phyloP scores from a whole-genome alignment of 2,888 invertebrate species.

The Diloba caeruleocephala region DNA sequence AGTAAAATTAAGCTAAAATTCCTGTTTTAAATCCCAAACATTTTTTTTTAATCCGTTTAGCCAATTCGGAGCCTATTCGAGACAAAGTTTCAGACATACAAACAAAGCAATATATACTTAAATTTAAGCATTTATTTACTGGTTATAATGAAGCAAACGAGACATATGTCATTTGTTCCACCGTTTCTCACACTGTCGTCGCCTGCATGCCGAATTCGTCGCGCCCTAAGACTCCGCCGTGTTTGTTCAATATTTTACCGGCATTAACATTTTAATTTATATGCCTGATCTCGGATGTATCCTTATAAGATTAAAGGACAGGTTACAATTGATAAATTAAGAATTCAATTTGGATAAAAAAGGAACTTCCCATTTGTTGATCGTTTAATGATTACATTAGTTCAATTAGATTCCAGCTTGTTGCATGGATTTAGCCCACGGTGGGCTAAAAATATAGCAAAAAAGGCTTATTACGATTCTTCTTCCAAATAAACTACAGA shows the following conservation, averaged over 20 bases:
- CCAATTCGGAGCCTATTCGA: no score
- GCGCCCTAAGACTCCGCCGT: conserved; percentile 54
- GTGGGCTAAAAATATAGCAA: conserved; percentile 2
- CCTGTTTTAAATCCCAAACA: no score
- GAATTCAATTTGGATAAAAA: conserved; percentile 62
- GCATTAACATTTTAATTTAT: conserved; percentile 70
- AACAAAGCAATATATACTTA: no score
- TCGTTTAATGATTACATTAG: conserved; percentile 49
- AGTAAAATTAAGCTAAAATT: no score
- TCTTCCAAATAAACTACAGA: no score
- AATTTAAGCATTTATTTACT: no score
- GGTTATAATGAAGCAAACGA: conserved; percentile 1
- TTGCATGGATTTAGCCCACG: conserved; percentile 35
- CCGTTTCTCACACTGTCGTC: conserved; percentile 56
- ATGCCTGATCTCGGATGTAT: conserved; percentile 51
- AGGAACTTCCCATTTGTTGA: conserved; percentile 48
- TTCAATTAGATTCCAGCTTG: no score
- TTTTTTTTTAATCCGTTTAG: no score
- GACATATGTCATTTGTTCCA: conserved; percentile 18
- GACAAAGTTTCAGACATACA: no score
- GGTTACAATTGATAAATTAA: conserved; percentile 61
- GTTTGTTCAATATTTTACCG: conserved; percentile 67
- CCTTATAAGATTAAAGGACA: conserved; percentile 63
- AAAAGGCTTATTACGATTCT: no score
- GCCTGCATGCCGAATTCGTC: conserved; percentile 65